Evolutionary conservation across 1,140 invertebrate species (phyloP).

Genomic region (Platyscapa corneri): DNA sequence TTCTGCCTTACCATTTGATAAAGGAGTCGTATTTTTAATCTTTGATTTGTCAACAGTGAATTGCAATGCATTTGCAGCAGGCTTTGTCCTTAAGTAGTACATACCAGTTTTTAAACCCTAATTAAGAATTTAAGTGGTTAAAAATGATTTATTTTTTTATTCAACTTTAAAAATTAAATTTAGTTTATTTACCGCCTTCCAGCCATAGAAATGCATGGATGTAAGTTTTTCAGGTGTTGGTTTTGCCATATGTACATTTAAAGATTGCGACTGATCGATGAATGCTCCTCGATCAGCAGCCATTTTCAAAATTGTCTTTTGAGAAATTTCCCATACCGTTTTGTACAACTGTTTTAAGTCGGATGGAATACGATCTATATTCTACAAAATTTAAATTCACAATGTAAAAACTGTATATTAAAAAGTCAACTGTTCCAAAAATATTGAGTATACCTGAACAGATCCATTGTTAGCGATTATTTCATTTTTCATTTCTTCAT

Average conservation of each 20-base stretch:
- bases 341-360: constrained; percentile 95
- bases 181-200: constrained; percentile 84
- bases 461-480: constrained; percentile 95
- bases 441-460: constrained; percentile 78
- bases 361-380: constrained; percentile 90
- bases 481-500: constrained; percentile 96
- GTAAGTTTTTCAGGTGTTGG: constrained; percentile 95
- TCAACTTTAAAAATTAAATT: constrained; percentile 33
- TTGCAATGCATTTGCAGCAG: constrained; percentile 96
- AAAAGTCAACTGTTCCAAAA: neutral
- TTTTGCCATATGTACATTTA: constrained; percentile 97
- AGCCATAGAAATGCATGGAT: constrained; percentile 99
- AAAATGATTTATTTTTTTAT: constrained; percentile 33
- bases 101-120: constrained; percentile 98
- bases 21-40: constrained; percentile 69
- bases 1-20: constrained; percentile 49
- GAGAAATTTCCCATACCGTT: constrained; percentile 99
- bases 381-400: constrained; percentile 73
- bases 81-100: constrained; percentile 98
- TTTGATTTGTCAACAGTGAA: constrained; percentile 97
- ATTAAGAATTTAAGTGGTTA: constrained; percentile 53
- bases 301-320: constrained; percentile 96
- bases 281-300: constrained; percentile 97
- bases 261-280: constrained; percentile 98
- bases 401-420: neutral